Conservation (phyloP, 2,888 invertebrate species). For the Drosophila eohydei region DNA sequence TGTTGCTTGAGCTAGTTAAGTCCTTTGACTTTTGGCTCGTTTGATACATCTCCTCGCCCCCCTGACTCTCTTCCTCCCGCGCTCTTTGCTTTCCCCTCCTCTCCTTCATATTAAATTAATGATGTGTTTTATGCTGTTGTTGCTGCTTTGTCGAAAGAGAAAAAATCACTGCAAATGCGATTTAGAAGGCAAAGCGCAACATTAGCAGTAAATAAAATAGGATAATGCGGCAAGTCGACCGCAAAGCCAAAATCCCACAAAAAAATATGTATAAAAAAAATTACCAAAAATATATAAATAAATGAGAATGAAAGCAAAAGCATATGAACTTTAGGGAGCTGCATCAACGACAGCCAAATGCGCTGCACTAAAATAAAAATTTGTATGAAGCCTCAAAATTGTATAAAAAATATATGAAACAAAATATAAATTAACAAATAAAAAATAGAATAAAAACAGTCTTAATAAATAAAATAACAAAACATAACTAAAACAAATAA, state of each 20-base stretch:
- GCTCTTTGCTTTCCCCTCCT: neutral
- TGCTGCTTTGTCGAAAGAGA: conserved; percentile 28
- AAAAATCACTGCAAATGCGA: conserved; percentile 78
- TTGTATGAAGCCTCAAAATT: neutral
- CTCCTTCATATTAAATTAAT: conserved; percentile 73
- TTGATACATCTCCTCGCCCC: conserved; percentile 32
- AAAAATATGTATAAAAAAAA: conserved; percentile 12
- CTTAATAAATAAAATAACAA: neutral
- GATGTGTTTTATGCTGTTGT: conserved; percentile 76
- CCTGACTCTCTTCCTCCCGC: neutral
- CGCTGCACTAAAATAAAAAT: neutral
- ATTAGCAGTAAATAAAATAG: conserved; percentile 79
- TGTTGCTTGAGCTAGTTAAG: conserved; percentile 60
- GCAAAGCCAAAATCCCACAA: conserved; percentile 42
- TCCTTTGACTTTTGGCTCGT: conserved; percentile 59
- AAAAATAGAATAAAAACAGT: neutral
- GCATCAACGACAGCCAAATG: conserved; percentile 9
- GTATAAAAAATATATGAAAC: neutral
- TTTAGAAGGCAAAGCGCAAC: conserved; percentile 78
- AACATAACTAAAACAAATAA: too few relatives aligned
- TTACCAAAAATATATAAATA: conserved; percentile 1
- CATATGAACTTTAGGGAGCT: conserved; percentile 7
- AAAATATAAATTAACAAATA: neutral
- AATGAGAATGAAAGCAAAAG: conserved; percentile 16
- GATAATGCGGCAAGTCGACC: conserved; percentile 78